Percentiles rank a stretch among this genome's conserved stretches.
Conservation (phyloP, 2,113 vertebrate species). For the Prionailurus bengalensis region DNA sequence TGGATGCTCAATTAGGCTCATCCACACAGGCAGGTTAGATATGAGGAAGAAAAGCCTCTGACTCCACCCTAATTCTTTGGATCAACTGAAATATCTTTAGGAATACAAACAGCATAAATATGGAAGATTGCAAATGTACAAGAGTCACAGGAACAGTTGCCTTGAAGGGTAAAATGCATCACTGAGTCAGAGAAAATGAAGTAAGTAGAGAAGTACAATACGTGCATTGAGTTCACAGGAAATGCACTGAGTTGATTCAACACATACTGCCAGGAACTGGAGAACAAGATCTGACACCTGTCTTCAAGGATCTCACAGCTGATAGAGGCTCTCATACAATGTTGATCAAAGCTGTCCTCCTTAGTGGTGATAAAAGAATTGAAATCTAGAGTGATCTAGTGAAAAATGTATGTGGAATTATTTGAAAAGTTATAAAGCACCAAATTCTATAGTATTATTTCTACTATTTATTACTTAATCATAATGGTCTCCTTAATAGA, state of each 20-base stretch:
- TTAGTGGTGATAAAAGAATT: background rate
- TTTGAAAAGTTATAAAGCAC: conserved; percentile 37
- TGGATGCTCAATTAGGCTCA: background rate
- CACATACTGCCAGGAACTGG: background rate
- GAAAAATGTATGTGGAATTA: background rate
- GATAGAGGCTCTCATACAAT: background rate
- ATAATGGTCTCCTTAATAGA: background rate
- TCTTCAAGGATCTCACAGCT: conserved; percentile 43
- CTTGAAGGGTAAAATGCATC: conserved; percentile 24
- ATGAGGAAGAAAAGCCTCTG: background rate
- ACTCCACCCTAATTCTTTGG: conserved; percentile 53
- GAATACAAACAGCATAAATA: conserved; percentile 49
- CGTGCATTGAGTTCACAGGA: conserved; percentile 13
- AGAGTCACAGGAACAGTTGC: conserved; percentile 23
- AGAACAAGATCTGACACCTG: conserved; percentile 19
- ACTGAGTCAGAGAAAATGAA: conserved; percentile 24
- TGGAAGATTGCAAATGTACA: conserved; percentile 57
- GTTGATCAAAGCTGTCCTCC: background rate
- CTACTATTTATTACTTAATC: background rate
- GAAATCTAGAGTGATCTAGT: conserved; percentile 16
- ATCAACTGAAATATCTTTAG: conserved; percentile 57
- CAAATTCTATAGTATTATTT: background rate
- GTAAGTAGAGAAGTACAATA: background rate
- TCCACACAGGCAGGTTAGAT: background rate
- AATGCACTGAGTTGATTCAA: conserved; percentile 28